Percentiles rank a stretch among this genome's conserved stretches.
phyloP scores from a whole-genome alignment of 1,140 invertebrate species.

The Mizuhopecten yessoensis region DNA sequence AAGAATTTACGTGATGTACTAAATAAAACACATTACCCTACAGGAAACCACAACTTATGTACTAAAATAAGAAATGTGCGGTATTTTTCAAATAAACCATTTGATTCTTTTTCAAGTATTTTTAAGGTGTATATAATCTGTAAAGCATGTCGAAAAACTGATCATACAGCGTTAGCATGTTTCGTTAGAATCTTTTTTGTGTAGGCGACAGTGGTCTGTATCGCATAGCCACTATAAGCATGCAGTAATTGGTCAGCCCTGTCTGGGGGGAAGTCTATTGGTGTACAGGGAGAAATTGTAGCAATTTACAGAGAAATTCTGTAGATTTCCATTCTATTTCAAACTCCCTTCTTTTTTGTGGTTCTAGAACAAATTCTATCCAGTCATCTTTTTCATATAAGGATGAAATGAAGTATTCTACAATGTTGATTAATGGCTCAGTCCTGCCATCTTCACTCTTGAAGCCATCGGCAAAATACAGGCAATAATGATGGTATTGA shows the following conservation, averaged over 20 bases:
- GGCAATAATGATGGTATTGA: slow-evolving; percentile 38
- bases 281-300: background rate
- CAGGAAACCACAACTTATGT: background rate
- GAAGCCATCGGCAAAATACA: slow-evolving; percentile 21
- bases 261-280: background rate
- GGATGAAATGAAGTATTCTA: background rate
- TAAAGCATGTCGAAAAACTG: too few species aligned
- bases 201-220: background rate
- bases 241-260: background rate
- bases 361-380: background rate
- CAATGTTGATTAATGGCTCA: background rate
- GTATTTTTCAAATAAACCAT: background rate
- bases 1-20: background rate
- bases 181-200: background rate
- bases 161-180: background rate
- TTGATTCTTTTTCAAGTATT: background rate
- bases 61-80: background rate
- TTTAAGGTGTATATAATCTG: background rate
- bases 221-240: background rate
- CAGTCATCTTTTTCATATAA: background rate
- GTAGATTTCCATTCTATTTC: background rate
- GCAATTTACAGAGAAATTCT: background rate
- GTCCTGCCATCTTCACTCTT: background rate
- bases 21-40: background rate
- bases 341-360: background rate